Base-by-base conservation (phyloP, 2,113 vertebrate species). In the Montifringilla adamsi region DNA sequence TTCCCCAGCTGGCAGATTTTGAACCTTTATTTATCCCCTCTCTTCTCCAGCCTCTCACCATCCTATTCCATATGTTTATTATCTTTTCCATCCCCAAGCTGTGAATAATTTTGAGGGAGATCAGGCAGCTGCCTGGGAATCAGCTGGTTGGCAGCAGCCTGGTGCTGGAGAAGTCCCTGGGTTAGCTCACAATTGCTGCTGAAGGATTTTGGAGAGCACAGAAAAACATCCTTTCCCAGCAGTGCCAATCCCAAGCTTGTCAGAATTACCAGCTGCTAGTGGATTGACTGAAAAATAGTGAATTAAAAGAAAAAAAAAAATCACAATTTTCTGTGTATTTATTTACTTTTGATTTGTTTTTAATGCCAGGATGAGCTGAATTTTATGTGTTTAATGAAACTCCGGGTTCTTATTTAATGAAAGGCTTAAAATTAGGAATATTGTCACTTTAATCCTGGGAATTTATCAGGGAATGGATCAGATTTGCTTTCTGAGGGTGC, bases 51-150 rank as follows among this genome's bases (percentile, higher is more conserved):
- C 79, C 67, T 87, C 43, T 85, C 68, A 13, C 83, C 59, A 76
- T 74, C 72, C 41, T 46, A 50, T 77, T 74, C 90, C 95, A 58
- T 90, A 50, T 69, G 82, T 93, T 92, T 73, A 81, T 95, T 88
- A 83, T 90, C 50, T 68, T 69, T 83, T 56, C 82, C 90, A 63
- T 88, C 59, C 21, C 73, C 52, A 81, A 86, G 89, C 96, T 92
- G 80, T 84, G 89, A 80, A 77, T 92, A 75, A 87, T 95, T 90
- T 50, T 59, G 73, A 58, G 67, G 68, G 80, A 58, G 69, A 63
- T 80, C 33, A 43, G 52, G 79, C 92, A 94, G 86, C 95, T 97
- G 96, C 94, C 37, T 76, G 80, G 94, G 50, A 89, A 81, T 93
- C 89, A 90, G 95, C 91, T 94, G 91, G 22, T 63, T 96, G 94